Conservation (phyloP, 2,797 vertebrate species). For the Clarias fuscus region DNA sequence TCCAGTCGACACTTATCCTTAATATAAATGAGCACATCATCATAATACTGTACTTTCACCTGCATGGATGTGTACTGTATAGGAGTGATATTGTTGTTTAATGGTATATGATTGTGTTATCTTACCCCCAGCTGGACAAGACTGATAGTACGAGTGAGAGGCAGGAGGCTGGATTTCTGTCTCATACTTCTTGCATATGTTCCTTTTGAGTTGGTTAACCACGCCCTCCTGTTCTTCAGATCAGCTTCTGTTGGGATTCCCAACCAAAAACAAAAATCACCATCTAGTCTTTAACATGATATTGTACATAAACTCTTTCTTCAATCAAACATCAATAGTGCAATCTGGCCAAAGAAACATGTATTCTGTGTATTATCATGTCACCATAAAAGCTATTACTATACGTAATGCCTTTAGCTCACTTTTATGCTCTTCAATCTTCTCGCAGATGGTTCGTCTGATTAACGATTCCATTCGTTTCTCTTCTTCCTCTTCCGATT, state of each 20-base stretch:
- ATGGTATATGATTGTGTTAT: background rate
- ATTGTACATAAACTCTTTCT: background rate
- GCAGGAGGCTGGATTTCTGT: conserved; percentile 40
- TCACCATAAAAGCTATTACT: background rate
- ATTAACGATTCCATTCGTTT: conserved; percentile 69
- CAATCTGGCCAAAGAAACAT: background rate
- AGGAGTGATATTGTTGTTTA: background rate
- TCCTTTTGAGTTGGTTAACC: conserved; percentile 67
- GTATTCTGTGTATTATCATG: background rate
- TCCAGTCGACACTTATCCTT: conserved; percentile 43
- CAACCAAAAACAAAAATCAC: background rate
- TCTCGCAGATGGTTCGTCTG: conserved; percentile 72
- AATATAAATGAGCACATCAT: conserved; percentile 8
- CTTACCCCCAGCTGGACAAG: conserved; percentile 53
- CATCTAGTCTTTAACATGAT: background rate
- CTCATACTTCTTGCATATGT: conserved; percentile 41
- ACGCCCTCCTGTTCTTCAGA: conserved; percentile 72
- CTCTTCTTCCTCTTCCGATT: conserved; percentile 72
- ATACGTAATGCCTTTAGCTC: conserved; percentile 55
- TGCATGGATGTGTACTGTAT: background rate
- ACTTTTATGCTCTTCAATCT: conserved; percentile 74
- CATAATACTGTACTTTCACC: background rate
- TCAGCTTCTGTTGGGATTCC: conserved; percentile 65
- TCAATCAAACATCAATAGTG: background rate
- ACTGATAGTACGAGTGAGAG: conserved; percentile 43